phyloP scores from a whole-genome alignment of 2,113 vertebrate species.

The Bagarius yarrelli region DNA sequence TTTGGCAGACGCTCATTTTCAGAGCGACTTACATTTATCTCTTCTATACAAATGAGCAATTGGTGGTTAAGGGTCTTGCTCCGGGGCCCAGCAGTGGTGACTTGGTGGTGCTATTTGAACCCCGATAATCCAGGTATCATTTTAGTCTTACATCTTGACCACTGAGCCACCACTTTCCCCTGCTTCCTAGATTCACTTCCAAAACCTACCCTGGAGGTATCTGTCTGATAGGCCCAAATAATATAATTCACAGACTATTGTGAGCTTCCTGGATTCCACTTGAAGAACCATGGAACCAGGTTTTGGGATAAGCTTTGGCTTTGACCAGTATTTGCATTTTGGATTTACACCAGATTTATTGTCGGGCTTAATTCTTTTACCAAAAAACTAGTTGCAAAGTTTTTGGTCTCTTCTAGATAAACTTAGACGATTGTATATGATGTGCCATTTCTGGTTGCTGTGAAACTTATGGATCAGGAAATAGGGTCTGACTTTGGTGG shows the following conservation, averaged over 20 bases:
- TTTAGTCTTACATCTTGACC: too few species aligned
- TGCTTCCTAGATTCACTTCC: too few species aligned
- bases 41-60: too few species aligned
- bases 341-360: not conserved
- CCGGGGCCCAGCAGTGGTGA: too few species aligned
- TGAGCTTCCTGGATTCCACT: not conserved
- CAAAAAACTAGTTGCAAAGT: not conserved
- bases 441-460: not conserved
- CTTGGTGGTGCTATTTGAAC: too few species aligned
- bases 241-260: not conserved
- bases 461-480: not conserved
- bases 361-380: too few species aligned
- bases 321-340: not conserved
- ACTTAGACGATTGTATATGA: not conserved
- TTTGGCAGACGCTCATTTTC: too few species aligned
- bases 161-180: too few species aligned
- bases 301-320: not conserved
- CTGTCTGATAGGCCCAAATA: slow-evolving; percentile 50
- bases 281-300: not conserved
- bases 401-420: not conserved
- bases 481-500: not conserved
- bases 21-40: too few species aligned
- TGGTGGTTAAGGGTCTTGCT: too few species aligned
- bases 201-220: slow-evolving; percentile 57
- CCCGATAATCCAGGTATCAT: too few species aligned